Base-by-base conservation (phyloP, 2,797 vertebrate genomes). In the Bucorvus abyssinicus region DNA sequence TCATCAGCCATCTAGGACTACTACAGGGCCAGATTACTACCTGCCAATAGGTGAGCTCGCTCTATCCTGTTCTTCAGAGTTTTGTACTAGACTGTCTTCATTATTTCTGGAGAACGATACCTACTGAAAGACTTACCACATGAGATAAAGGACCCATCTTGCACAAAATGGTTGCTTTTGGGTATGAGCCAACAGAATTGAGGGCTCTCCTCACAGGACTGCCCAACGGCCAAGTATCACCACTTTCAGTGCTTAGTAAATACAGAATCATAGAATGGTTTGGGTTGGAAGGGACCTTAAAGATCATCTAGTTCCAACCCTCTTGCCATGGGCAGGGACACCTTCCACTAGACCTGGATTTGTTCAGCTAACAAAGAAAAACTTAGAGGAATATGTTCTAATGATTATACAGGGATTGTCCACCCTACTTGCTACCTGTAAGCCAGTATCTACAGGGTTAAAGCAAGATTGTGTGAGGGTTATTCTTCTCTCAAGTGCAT, bases 361-460 rank as follows among this genome's bases (percentile, higher is more conserved):
- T 87, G 9, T 52, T 83, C 50, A 92, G 24, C 32, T 69, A 69
- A 61, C 32, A 60, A 64, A 76, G 17, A 12, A 77, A 71, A 40
- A 13, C 18, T 44, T 26, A n/a, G 7, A 88, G 53, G 38, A 80
- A 34, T 27, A 1, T 36, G n/a, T 77, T 82, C 34, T 69, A 29
- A 21, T 47, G 14, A 71, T 69, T 45, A 57, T 22, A 52, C 4
- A 16, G 9, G 8, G 14, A 80, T 91, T 15, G 2, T 81, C 80
- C 57, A 70, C 22, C 27, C 27, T 80, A 63, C 61, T 74, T 53
- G 22, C 77, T 44, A 80, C 4, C 63, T 45, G 68, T 36, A 63
- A 87, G 67, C 52, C 52, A 79, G 77, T 53, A 79, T 26, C 59
- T 85, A 59, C 24, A 84, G 53, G 24, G 60, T 84, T 94, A 97